These are phyloP conservation scores for Chelonia mydas DNA, from an alignment of 2,797 vertebrate species.

Conservation along the genomic window DNA sequence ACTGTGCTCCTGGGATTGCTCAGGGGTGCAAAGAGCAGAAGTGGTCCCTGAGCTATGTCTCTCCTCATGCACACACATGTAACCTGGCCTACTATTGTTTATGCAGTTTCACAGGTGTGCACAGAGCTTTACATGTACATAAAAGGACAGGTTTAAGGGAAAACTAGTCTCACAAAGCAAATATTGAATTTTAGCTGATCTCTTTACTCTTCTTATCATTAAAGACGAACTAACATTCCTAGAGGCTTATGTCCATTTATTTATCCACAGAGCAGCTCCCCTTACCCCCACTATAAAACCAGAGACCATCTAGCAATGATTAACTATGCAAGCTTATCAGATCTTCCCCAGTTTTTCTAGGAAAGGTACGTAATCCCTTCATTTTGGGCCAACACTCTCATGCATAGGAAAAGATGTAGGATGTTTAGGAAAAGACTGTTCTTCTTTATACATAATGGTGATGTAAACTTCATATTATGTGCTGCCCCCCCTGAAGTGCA, in stretches of 20 bases:
- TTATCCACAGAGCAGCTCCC: slow-evolving; percentile 12
- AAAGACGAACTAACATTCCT: not conserved
- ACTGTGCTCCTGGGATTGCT: not conserved
- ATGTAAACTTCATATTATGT: not conserved
- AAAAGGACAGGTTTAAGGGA: not conserved
- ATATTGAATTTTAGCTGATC: not conserved
- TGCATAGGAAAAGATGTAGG: not conserved
- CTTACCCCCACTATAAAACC: not conserved
- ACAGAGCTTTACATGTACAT: not conserved
- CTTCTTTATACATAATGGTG: not conserved
- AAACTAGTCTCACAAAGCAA: not conserved
- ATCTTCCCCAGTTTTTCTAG: not conserved
- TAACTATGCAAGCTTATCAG: not conserved
- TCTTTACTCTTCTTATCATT: not conserved
- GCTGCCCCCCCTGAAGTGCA: not conserved
- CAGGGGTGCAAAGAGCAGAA: not conserved
- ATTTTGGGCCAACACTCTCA: slow-evolving; percentile 13
- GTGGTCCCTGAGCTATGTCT: not conserved
- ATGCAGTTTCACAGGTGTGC: not conserved
- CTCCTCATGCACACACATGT: not conserved
- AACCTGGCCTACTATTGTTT: not conserved
- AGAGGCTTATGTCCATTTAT: not conserved
- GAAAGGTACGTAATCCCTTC: not conserved
- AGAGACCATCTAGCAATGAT: not conserved
- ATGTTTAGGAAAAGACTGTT: not conserved